Base-by-base conservation (phyloP, 1,140 invertebrate genomes). In the Asobara japonica region DNA sequence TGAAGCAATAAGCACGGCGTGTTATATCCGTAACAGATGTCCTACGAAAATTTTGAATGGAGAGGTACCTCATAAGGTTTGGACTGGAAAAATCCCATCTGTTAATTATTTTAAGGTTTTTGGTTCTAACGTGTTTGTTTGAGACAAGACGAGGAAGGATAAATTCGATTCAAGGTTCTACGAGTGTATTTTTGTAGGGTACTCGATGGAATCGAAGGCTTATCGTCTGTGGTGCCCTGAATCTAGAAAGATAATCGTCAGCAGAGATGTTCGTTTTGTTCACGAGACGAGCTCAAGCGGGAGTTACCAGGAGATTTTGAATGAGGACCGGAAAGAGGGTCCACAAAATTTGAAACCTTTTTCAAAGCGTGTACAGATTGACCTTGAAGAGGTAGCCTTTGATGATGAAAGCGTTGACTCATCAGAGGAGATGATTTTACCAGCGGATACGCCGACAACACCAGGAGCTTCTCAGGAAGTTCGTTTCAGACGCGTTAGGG, bases 21-120 rank as follows among this genome's bases (percentile, higher is more conserved):
- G 48, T 45, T 73, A 74, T 25, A 65, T 78, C 4, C 69, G 77
- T 56, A 80, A 77, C 56, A 16, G 76, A n/a, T n/a, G n/a, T n/a
- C n/a, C n/a, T n/a, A n/a, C n/a, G 56, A 70, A 13, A 45, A 36
- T 13, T n/a, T n/a, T 73, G n/a, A 25, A 69, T 3, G 64, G 38
- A 0, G 38, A 69, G 20, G 78, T 22, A 60, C 68, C 56, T 1
- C 33, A 18, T 8, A 62, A 3, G n/a, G 10, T 38, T 6, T 61
- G 56, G 31, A 13, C n/a, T 3, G 11, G 30, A 27, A 62, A 61
- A 22, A 13, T 16, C 10, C 56, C 68, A 0, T n/a, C 16, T 5
- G n/a, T 69, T 13, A 22, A 3, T 4, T 18, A 36, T 36, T 16
- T 69, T 18, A 27, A 62, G 22, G 20, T 38, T 8, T 69, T 61